These are phyloP conservation scores for Cebidichthys violaceus DNA, from an alignment of 2,113 vertebrate species.

Conservation along the genomic window DNA sequence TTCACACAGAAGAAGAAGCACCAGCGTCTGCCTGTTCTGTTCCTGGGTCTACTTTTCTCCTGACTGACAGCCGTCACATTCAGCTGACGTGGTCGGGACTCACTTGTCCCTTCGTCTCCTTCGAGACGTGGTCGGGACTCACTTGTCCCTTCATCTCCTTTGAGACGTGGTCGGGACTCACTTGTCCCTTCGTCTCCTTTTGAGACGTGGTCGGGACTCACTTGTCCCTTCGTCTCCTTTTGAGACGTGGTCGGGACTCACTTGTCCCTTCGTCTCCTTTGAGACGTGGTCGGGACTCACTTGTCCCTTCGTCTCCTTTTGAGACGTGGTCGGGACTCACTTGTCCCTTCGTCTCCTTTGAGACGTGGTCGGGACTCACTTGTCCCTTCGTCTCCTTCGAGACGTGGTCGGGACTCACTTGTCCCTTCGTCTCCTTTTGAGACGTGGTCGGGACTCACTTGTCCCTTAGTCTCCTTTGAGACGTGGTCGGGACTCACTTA, in stretches of 20 bases:
- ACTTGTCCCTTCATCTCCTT: background rate
- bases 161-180: background rate
- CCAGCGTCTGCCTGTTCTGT: background rate
- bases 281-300: background rate
- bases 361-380: background rate
- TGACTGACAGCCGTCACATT: constrained; percentile 20
- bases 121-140: background rate
- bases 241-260: background rate
- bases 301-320: too few relatives aligned
- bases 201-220: background rate
- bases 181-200: background rate
- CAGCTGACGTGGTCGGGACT: background rate
- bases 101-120: background rate
- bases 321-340: background rate
- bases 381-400: too few relatives aligned
- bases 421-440: too few relatives aligned
- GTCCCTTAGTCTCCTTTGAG: too few relatives aligned
- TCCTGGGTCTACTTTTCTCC: background rate
- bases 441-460: background rate
- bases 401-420: background rate
- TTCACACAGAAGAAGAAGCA: background rate
- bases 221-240: background rate
- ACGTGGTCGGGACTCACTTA: background rate
- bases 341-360: too few relatives aligned
- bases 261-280: background rate